Conservation (phyloP, 1,140 invertebrate species). For the Globodera ellingtonae region DNA sequence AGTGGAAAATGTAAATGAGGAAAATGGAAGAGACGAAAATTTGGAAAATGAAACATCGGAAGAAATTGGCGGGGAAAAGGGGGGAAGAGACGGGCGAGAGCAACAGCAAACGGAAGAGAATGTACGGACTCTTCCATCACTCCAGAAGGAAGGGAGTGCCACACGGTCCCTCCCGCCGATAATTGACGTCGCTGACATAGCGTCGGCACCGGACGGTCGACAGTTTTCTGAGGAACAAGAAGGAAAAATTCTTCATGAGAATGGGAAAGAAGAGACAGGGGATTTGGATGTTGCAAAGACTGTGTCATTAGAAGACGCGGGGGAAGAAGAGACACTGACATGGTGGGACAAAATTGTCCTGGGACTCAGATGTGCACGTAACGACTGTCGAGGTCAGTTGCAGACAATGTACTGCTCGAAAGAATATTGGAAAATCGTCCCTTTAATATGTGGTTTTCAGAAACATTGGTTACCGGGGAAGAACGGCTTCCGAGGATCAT, state of each 20-base stretch:
- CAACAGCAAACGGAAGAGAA: neutral
- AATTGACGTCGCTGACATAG: neutral
- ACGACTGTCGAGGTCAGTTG: conserved; percentile 23
- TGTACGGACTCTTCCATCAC: neutral
- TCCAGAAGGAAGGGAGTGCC: neutral
- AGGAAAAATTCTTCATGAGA: neutral
- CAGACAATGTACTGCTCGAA: neutral
- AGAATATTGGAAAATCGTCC: neutral
- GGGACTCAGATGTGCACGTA: conserved; percentile 19
- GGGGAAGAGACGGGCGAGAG: neutral
- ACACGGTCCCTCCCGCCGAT: neutral
- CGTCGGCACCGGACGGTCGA: neutral
- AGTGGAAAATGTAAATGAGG: neutral
- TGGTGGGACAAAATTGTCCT: conserved; percentile 26
- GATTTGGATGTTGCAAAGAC: neutral
- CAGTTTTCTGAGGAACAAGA: neutral
- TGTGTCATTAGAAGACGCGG: neutral
- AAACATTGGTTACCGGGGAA: conserved; percentile 1
- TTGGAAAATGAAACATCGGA: neutral
- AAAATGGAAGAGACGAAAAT: neutral
- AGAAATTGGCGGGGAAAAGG: conserved; percentile 1
- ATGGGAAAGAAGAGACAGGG: neutral
- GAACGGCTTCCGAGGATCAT: conserved; percentile 14
- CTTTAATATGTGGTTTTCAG: neutral
- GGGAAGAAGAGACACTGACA: conserved; percentile 4